These are phyloP conservation scores for Deroplatys truncata DNA, from an alignment of 2,888 invertebrate genomes.

Conservation along the genomic window DNA sequence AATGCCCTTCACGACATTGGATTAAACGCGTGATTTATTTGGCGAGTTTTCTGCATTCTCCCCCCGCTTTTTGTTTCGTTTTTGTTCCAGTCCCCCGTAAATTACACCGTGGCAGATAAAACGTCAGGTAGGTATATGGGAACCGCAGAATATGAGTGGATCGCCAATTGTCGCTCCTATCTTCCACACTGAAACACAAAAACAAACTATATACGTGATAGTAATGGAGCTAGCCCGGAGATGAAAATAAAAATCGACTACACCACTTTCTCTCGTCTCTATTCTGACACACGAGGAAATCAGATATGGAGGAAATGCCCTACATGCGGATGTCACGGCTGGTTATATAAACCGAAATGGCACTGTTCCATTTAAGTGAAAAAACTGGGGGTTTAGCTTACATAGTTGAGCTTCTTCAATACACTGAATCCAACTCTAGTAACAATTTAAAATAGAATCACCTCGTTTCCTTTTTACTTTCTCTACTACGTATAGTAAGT, in stretches of 20 bases:
- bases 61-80: conserved; percentile 10
- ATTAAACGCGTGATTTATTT: conserved; percentile 16
- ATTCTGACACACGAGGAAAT: not conserved
- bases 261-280: not conserved
- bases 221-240: not conserved
- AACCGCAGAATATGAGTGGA: not conserved
- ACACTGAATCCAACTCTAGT: too few relatives aligned
- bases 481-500: too few relatives aligned
- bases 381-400: too few relatives aligned
- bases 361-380: too few relatives aligned
- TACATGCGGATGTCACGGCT: not conserved
- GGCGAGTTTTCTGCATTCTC: not conserved
- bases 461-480: too few relatives aligned
- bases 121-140: conserved; percentile 7
- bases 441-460: too few relatives aligned
- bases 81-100: conserved; percentile 11
- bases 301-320: not conserved
- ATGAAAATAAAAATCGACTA: not conserved
- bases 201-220: not conserved
- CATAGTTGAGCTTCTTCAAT: too few relatives aligned
- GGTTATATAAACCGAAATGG: too few relatives aligned
- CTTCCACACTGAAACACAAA: not conserved
- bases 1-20: not conserved
- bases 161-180: not conserved
- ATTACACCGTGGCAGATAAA: conserved; percentile 8